Evolutionary conservation across 2,888 invertebrate genomes (phyloP).

Genomic region (Stramonita haemastoma): DNA sequence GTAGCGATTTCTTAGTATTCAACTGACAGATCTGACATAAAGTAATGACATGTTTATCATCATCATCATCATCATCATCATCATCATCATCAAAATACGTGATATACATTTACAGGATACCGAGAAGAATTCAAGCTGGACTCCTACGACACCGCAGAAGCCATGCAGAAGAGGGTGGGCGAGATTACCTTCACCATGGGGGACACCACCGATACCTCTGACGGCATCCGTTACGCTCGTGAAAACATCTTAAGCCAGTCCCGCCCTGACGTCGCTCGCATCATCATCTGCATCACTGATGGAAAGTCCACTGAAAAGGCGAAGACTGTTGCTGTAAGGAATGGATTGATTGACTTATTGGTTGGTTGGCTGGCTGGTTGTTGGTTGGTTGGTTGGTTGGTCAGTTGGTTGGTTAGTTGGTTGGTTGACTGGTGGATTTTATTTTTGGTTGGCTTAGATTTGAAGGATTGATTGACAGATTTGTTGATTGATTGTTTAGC

Average conservation of each 20-base stretch:
- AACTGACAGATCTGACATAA: too few relatives aligned
- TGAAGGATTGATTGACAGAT: too few relatives aligned
- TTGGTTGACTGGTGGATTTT: too few relatives aligned
- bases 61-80: background rate
- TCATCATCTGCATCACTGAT: conserved; percentile 32
- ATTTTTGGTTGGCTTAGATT: too few relatives aligned
- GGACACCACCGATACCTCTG: background rate
- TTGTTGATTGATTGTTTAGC: too few relatives aligned
- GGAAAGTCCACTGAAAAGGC: background rate
- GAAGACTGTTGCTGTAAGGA: background rate
- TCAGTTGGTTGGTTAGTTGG: too few relatives aligned
- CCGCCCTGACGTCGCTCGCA: conserved; percentile 12
- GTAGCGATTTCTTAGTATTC: too few relatives aligned
- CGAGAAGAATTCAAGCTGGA: conserved; percentile 11
- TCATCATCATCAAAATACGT: background rate
- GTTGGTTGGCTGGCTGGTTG: too few relatives aligned
- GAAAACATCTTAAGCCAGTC: background rate
- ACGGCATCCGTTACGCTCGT: conserved; percentile 7
- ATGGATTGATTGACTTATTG: background rate
- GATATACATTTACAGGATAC: background rate
- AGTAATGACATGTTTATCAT: background rate
- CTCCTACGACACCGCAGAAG: background rate
- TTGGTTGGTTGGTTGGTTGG: too few relatives aligned
- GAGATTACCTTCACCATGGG: conserved; percentile 17
- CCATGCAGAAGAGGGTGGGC: background rate